Conservation (phyloP, 2,797 vertebrate genomes). For the Rousettus madagascariensis region DNA sequence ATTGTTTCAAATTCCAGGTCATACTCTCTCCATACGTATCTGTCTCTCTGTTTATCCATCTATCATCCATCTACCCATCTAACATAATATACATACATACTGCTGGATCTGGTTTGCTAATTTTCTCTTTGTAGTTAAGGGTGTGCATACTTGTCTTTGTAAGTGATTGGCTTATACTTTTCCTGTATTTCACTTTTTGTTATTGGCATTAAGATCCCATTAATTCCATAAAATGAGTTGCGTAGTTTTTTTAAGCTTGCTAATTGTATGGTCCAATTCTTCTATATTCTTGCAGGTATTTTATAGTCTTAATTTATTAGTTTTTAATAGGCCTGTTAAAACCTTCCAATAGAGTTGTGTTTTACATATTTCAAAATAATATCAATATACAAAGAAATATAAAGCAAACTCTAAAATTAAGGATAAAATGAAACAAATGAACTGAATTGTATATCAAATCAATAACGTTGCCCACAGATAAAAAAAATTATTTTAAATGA, state of each 20-base stretch:
- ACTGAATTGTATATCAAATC: neutral
- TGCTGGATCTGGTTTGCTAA: neutral
- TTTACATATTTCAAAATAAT: conserved; percentile 41
- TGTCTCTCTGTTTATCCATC: neutral
- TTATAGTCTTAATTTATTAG: neutral
- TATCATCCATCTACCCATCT: neutral
- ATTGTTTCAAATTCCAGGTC: neutral
- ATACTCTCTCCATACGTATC: neutral
- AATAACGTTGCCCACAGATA: neutral
- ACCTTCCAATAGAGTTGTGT: neutral
- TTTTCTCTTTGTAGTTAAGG: conserved; percentile 1
- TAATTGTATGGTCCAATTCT: neutral
- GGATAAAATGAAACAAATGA: conserved; percentile 34
- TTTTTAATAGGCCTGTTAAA: conserved; percentile 30
- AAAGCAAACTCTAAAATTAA: conserved; percentile 31
- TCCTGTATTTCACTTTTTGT: neutral
- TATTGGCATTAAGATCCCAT: conserved; percentile 21
- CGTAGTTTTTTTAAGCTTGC: conserved; percentile 17
- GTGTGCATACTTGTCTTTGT: neutral
- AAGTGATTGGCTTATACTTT: neutral
- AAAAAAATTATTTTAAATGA: conserved; percentile 38
- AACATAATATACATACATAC: neutral
- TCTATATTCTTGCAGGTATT: neutral
- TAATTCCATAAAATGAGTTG: conserved; percentile 5
- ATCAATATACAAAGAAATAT: conserved; percentile 22